Evolutionary conservation across 1,140 invertebrate genomes (phyloP), one percentile per base, ranked within the genome.

Genomic region (Chrysomallon squamiferum): DNA sequence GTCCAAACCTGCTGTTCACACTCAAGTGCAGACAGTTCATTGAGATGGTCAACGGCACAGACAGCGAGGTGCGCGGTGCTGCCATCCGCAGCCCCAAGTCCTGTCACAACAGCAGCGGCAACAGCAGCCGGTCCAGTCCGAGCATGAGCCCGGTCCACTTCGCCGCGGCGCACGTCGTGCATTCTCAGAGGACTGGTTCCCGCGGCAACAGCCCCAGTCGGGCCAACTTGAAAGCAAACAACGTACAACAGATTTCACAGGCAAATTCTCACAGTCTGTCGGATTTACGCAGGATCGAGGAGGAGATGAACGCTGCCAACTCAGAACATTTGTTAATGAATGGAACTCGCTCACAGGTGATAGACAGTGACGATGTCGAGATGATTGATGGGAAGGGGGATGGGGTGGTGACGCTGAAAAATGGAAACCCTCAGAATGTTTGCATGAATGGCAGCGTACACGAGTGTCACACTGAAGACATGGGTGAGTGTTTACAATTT

Each of bases 1-100:
- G 97, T 87, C 90, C 90, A 73, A 94, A 97, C 83, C 88, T 99
- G 71, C 89, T 95, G 77, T 98, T 99, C 85, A 91, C 95, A 85
- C 88, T 99, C 61, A 97, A 97, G 85, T 97, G 95, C 86, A 91
- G 97, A 72, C 96, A 99, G 87, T 99, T 99, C 87, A 93, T 99
- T 29, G 97, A 99, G 87, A 88, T 90, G 86, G 86, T 90, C 35
- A 87, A 87, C 76, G 87, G 88, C 29, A 83, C 84, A 49, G 86
- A 88, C 75, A 84, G 79, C 71, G 85, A 85, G 71, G 81, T 80
- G 20, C 69, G 77, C 25, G 79, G 82, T n/a, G 70, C 74, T 27
- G 70, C 74, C 30, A 69, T 80, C 32, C 65, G 75, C 58, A 78
- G 79, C 56, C 79, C 78, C 6, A 75, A 72, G 66, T 79, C 76